Conservation (phyloP, 2,888 invertebrate genomes). For the Agrochola circellaris region DNA sequence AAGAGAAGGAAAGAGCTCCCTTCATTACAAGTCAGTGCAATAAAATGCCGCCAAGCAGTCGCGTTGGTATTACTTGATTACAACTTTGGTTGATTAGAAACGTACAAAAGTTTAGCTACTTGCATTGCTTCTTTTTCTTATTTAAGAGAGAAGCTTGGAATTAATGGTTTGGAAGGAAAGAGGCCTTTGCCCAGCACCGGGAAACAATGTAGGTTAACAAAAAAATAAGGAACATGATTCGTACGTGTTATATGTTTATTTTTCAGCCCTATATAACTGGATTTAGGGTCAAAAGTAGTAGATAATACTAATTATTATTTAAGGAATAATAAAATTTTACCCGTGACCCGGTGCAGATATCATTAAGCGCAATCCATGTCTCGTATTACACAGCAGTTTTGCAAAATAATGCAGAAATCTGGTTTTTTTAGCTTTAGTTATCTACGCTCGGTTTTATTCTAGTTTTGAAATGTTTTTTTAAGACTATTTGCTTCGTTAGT, state of each 20-base stretch:
- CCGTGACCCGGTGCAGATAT: not conserved
- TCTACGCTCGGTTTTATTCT: too few species aligned
- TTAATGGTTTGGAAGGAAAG: not conserved
- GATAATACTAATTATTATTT: not conserved
- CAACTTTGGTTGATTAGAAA: slow-evolving; percentile 28
- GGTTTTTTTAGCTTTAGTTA: not conserved
- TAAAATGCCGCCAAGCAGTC: slow-evolving; percentile 55
- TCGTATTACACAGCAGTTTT: not conserved
- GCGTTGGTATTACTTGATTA: slow-evolving; percentile 42
- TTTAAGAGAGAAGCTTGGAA: not conserved
- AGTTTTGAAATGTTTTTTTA: not conserved
- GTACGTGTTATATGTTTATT: too few species aligned
- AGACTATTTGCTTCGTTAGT: not conserved
- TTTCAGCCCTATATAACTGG: too few species aligned
- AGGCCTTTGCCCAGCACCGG: not conserved
- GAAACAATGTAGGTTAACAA: too few species aligned
- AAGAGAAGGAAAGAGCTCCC: not conserved
- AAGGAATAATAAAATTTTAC: not conserved
- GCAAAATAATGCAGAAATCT: not conserved
- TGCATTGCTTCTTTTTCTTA: not conserved
- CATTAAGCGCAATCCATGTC: not conserved
- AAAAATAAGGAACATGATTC: too few species aligned
- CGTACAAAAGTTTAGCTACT: not conserved
- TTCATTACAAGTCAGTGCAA: slow-evolving; percentile 50
- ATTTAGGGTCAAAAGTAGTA: not conserved